These are phyloP conservation scores for Lutjanus argentimaculatus DNA, from an alignment of 2,797 vertebrate genomes.

Conservation along the genomic window DNA sequence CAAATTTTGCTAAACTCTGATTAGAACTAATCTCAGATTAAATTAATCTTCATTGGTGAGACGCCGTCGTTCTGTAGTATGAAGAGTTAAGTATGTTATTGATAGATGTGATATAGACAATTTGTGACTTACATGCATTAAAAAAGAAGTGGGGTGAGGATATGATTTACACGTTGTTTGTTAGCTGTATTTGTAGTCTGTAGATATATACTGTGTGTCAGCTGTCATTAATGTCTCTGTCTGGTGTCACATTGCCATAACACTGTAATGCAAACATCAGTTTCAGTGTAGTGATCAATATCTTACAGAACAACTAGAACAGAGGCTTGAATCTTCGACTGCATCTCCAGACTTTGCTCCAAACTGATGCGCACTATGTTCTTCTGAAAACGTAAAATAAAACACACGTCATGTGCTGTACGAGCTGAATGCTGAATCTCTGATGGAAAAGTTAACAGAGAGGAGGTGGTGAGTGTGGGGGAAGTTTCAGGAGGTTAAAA, in stretches of 20 bases:
- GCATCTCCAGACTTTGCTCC: slow-evolving; percentile 77
- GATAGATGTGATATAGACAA: no score
- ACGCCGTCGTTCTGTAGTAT: no score
- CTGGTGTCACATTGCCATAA: neutral
- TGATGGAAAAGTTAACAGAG: neutral
- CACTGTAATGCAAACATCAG: neutral
- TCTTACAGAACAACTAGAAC: slow-evolving; percentile 87
- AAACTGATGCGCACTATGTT: slow-evolving; percentile 61
- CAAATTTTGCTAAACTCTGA: no score
- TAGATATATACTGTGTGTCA: no score
- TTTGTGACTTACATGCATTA: no score
- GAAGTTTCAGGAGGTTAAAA: slow-evolving; percentile 29
- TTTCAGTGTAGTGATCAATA: neutral
- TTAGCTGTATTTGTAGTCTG: no score
- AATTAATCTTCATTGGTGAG: no score
- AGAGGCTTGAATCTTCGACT: slow-evolving; percentile 80
- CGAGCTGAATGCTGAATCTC: neutral
- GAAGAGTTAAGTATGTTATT: no score
- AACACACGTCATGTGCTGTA: neutral
- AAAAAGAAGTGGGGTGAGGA: no score
- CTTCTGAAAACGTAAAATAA: slow-evolving; percentile 69
- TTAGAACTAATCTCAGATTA: no score
- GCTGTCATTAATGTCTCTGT: no score
- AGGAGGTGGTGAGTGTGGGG: neutral
- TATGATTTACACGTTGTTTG: no score